phyloP scores from a whole-genome alignment of 2,113 vertebrate genomes.

The Sterrhoptilus dennistouni region DNA sequence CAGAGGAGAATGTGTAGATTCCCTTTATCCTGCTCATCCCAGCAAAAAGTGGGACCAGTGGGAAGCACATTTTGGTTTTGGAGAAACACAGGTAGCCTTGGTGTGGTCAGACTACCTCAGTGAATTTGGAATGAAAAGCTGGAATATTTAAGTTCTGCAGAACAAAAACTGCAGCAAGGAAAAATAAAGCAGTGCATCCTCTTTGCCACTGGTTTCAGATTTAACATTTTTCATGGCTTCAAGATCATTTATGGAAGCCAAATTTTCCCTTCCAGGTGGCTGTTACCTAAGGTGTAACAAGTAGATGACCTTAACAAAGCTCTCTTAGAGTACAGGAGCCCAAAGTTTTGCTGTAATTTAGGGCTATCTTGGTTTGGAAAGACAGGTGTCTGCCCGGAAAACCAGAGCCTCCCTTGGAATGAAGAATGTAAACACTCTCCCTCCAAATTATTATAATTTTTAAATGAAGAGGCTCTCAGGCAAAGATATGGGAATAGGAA shows the following conservation, averaged over 20 bases:
- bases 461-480: too few relatives aligned
- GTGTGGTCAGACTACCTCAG: background rate
- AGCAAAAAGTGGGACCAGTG: background rate
- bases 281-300: background rate
- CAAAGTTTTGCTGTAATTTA: background rate
- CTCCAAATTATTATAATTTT: too few relatives aligned
- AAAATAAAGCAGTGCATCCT: background rate
- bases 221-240: background rate
- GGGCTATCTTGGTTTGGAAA: too few relatives aligned
- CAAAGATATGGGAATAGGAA: too few relatives aligned
- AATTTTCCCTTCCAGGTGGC: background rate
- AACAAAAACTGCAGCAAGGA: background rate
- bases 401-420: too few relatives aligned
- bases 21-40: background rate
- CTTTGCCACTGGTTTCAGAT: background rate
- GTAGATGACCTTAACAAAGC: background rate
- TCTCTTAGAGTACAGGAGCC: background rate
- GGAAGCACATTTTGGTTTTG: background rate
- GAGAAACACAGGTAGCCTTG: background rate
- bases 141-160: background rate
- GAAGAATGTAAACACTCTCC: too few relatives aligned
- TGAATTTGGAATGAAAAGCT: background rate
- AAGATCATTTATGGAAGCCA: background rate
- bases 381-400: too few relatives aligned
- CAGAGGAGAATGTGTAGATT: fast-evolving